Evolutionary conservation across 2,797 vertebrate species (phyloP), one percentile per base, ranked within the genome.

Genomic region (Anguilla marmorata): DNA sequence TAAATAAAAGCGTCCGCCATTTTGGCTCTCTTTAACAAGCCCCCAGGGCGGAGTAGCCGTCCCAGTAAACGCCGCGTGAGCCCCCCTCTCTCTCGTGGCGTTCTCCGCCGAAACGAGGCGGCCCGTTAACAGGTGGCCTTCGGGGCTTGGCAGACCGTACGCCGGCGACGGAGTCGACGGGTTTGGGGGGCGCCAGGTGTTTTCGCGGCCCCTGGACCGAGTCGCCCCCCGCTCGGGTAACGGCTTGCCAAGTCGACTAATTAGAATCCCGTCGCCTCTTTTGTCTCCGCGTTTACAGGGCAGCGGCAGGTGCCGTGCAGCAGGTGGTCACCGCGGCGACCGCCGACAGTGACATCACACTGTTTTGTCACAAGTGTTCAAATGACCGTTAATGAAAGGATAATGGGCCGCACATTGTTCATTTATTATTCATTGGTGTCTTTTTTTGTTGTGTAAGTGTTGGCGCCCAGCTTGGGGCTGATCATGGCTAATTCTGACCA

Each of bases 221-320:
- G 41, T 1, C 7, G 79, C 19, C 90, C 91, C 93, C 90, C 33
- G 45, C 91, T 41, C 37, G 37, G 88, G 93, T 89, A 91, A 93
- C 87, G 19, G 90, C 90, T 91, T 91, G 90, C 89, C 94, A 92
- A 89, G 89, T 89, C 87, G 52, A 87, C 91, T 93, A 91, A 92
- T 93, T 93, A 93, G 89, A 89, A 87, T 87, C 89, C 90, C 87
- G 48, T 88, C 90, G 85, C 88, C 91, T 92, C 89, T 91, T 91
- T 91, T 91, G 92, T 92, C 90, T 92, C 83, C 90, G 92, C 90
- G 91, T 93, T 93, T 92, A 90, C 89, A 76, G 84, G 58, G 16
- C 48, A 48, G 86, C 86, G 21, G 86, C 60, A 79, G 30, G 52
- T 63, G 76, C 88, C 80, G n/a, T 87, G 86, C 89, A 89, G 92